Conservation (phyloP, 2,888 invertebrate species). For the Mongoloraphidia duomilia region DNA sequence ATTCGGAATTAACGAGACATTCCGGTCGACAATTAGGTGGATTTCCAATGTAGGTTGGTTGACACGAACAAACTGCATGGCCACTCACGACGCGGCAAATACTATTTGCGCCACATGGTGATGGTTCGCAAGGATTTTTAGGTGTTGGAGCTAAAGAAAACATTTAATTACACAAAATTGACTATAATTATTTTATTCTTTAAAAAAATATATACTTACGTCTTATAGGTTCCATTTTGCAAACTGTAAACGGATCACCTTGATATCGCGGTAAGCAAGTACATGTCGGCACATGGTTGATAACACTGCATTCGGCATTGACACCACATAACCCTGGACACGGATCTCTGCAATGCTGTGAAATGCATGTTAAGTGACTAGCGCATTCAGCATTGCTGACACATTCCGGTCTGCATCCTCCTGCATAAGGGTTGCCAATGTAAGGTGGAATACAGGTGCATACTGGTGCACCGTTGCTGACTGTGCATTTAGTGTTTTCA, state of each 20-base stretch:
- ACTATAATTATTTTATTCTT: slow-evolving; percentile 18
- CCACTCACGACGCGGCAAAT: slow-evolving; percentile 38
- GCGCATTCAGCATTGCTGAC: slow-evolving; percentile 68
- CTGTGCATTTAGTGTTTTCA: slow-evolving; percentile 65
- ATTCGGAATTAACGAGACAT: slow-evolving; percentile 44
- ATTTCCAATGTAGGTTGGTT: slow-evolving; percentile 39
- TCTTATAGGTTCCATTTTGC: slow-evolving; percentile 41
- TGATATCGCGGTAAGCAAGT: slow-evolving; percentile 60
- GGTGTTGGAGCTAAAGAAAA: slow-evolving; percentile 23
- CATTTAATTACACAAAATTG: slow-evolving; percentile 1
- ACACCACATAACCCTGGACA: slow-evolving; percentile 72
- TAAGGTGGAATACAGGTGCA: slow-evolving; percentile 82
- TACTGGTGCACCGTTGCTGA: slow-evolving; percentile 49
- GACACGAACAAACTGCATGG: slow-evolving; percentile 46
- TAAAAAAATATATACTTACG: slow-evolving; percentile 33
- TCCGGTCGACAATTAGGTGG: slow-evolving; percentile 45
- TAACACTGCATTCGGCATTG: slow-evolving; percentile 69
- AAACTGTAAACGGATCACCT: slow-evolving; percentile 73
- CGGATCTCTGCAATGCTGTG: slow-evolving; percentile 74
- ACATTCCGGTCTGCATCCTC: slow-evolving; percentile 78
- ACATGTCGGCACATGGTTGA: slow-evolving; percentile 72
- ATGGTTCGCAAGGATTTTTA: slow-evolving; percentile 40
- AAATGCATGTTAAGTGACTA: slow-evolving; percentile 60
- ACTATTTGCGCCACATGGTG: slow-evolving; percentile 46
- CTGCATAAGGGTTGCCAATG: slow-evolving; percentile 72